Evolutionary conservation across 2,797 vertebrate genomes (phyloP).

Genomic region (Antennarius maculatus): DNA sequence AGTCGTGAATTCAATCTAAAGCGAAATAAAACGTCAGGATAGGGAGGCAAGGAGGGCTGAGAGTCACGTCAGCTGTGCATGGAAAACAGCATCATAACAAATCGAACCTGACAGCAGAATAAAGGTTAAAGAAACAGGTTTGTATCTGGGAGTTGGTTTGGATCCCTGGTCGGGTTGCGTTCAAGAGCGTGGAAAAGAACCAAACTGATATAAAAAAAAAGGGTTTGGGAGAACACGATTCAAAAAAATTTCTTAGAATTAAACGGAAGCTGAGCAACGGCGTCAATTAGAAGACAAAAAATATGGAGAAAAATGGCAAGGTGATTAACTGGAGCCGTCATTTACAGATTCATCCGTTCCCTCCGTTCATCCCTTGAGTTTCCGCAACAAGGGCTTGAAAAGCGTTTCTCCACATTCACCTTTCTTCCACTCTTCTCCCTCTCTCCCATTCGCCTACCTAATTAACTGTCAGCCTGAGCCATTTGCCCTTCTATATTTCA

Average conservation of each 20-base stretch:
- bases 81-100: conserved; percentile 17
- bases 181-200: conserved; percentile 16
- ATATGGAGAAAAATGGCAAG: neutral
- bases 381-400: conserved; percentile 32
- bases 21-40: conserved; percentile 34
- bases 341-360: conserved; percentile 35
- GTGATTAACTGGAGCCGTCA: conserved; percentile 55
- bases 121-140: conserved; percentile 3
- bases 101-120: conserved; percentile 31
- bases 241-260: conserved; percentile 29
- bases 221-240: conserved; percentile 28
- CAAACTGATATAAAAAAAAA: neutral
- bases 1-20: conserved; percentile 37
- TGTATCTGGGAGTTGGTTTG: conserved; percentile 3
- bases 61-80: conserved; percentile 21
- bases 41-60: conserved; percentile 7
- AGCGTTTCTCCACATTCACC: conserved; percentile 36
- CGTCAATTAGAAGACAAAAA: conserved; percentile 47
- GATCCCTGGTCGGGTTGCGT: neutral
- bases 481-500: conserved; percentile 59
- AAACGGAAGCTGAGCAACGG: conserved; percentile 18
- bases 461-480: conserved; percentile 64
- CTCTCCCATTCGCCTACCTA: conserved; percentile 55
- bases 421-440: conserved; percentile 17
- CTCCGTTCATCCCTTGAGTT: conserved; percentile 32